phyloP scores from a whole-genome alignment of 2,113 vertebrate genomes.

The Neotoma lepida region DNA sequence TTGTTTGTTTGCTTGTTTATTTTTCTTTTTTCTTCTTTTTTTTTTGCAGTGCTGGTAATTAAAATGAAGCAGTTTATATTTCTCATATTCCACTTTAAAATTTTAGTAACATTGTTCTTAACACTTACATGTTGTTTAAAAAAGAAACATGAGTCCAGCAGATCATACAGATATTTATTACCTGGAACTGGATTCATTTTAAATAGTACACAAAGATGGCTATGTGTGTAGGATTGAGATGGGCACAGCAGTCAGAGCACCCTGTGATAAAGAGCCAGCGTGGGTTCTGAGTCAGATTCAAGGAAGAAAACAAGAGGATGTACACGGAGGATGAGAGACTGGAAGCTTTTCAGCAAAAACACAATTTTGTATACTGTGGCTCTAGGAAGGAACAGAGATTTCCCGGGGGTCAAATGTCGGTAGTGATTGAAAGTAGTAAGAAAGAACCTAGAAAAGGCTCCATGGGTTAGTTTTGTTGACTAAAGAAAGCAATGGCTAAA shows the following conservation, averaged over 20 bases:
- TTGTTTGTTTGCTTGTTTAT: background rate
- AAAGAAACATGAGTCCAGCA: background rate
- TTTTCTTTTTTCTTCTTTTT: background rate
- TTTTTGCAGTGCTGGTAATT: background rate
- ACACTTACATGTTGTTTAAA: background rate
- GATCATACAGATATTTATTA: background rate
- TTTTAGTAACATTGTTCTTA: background rate
- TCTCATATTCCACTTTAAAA: background rate
- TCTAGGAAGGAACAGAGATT: background rate
- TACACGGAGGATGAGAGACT: no score
- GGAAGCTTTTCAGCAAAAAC: background rate
- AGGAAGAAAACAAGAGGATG: background rate
- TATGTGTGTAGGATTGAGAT: background rate
- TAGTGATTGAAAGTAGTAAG: background rate
- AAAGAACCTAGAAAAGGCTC: background rate
- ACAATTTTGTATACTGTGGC: background rate
- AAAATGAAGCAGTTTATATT: background rate
- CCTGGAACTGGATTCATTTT: background rate
- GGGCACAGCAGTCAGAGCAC: background rate
- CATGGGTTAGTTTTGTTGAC: background rate
- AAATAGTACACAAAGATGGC: background rate
- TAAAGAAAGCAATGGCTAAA: background rate
- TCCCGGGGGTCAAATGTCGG: background rate
- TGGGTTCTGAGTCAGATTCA: background rate
- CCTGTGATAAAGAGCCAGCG: background rate